Conservation (phyloP, 2,888 invertebrate genomes). For the Agrochola litura region DNA sequence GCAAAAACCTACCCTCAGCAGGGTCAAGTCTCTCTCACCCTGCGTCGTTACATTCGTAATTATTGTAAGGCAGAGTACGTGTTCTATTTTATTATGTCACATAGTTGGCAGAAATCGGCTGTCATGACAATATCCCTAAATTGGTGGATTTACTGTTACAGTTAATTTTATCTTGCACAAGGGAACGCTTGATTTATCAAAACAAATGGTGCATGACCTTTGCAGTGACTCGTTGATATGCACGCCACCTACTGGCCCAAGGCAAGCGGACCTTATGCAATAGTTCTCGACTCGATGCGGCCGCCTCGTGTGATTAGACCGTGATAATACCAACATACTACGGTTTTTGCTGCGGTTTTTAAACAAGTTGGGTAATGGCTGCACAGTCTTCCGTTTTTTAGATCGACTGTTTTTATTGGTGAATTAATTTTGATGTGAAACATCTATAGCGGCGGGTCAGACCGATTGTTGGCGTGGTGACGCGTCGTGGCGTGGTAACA, state of each 20-base stretch:
- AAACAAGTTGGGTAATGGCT: neutral
- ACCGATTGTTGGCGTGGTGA: too few species aligned
- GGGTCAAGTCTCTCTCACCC: too few species aligned
- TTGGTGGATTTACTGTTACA: neutral
- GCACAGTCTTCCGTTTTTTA: slow-evolving; percentile 20
- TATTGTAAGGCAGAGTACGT: too few species aligned
- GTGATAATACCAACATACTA: neutral
- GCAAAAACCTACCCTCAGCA: too few species aligned
- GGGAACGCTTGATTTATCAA: slow-evolving; percentile 16
- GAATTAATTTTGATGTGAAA: neutral
- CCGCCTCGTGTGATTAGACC: slow-evolving; percentile 3
- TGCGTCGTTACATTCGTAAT: too few species aligned
- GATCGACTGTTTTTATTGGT: slow-evolving; percentile 11
- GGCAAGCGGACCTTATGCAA: slow-evolving; percentile 49
- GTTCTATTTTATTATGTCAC: too few species aligned
- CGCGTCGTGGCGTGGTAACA: too few species aligned
- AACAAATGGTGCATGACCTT: slow-evolving; percentile 50
- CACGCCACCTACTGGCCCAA: slow-evolving; percentile 34
- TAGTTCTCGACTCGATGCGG: neutral
- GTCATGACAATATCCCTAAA: neutral
- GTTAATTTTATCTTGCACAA: neutral
- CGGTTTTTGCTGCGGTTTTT: slow-evolving; percentile 7
- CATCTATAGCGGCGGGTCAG: too few species aligned
- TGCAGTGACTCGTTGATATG: slow-evolving; percentile 29
- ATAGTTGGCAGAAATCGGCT: too few species aligned